Conservation (phyloP, 2,113 vertebrate genomes). For the Cryptotis parvus region DNA sequence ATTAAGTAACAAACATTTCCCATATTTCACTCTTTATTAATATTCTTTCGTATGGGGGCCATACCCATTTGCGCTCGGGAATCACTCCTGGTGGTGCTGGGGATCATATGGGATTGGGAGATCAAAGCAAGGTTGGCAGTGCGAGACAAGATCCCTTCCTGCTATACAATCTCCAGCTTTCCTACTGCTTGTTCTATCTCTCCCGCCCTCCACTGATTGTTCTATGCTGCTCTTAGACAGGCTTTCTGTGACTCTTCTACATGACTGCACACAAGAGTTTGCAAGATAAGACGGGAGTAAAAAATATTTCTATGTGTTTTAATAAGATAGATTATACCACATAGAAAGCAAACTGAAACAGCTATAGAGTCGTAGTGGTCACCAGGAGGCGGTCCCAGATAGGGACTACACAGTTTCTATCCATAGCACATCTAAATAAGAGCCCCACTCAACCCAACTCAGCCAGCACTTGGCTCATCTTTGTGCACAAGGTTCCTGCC, state of each 20-base stretch:
- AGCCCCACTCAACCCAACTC: rapidly evolving
- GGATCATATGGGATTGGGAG: no score
- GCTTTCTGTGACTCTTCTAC: no score
- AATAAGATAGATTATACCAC: no score
- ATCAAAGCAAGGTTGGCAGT: no score
- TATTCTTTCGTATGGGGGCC: no score
- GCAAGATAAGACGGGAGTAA: not conserved
- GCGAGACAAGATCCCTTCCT: no score
- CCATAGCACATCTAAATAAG: not conserved
- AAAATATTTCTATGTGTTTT: not conserved
- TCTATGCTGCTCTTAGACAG: not conserved
- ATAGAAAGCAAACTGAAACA: not conserved
- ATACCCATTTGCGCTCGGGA: no score
- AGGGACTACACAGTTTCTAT: not conserved
- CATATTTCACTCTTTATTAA: not conserved
- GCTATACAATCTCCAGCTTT: no score
- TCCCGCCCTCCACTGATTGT: not conserved
- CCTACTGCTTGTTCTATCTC: no score
- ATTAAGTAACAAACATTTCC: not conserved
- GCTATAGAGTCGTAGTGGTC: no score
- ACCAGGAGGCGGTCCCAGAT: rapidly evolving
- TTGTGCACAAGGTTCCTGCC: not conserved
- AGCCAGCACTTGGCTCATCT: not conserved
- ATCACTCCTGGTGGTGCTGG: no score
- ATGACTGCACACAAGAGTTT: no score